A percentile compares a stretch with the other conserved stretches of the same genome.
phyloP scores from a whole-genome alignment of 2,113 vertebrate genomes.

The Meleagris gallopavo region DNA sequence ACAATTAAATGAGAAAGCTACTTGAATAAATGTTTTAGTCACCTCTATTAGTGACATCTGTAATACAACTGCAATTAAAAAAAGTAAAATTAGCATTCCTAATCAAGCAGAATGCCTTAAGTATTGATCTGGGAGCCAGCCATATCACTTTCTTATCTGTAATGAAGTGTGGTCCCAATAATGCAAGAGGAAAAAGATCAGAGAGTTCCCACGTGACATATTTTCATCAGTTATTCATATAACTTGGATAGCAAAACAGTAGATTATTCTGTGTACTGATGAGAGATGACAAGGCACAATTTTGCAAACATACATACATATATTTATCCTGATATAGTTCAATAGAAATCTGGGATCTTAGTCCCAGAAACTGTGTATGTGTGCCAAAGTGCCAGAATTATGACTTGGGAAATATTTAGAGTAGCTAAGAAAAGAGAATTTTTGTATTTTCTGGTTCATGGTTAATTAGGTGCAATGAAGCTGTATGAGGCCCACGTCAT shows the following conservation, averaged over 20 bases:
- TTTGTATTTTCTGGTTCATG: not conserved
- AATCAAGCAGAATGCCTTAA: not conserved
- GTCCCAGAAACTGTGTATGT: not conserved
- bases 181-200: not conserved
- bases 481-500: not conserved
- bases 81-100: not conserved
- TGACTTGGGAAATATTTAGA: not conserved
- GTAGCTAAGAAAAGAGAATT: not conserved
- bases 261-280: not conserved
- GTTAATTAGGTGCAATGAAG: not conserved
- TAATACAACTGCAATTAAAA: not conserved
- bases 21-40: not conserved
- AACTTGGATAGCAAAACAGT: not conserved
- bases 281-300: not conserved
- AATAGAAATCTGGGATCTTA: not conserved
- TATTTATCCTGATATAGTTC: not conserved
- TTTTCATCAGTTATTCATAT: not conserved
- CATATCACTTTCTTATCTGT: not conserved
- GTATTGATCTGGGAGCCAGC: not conserved
- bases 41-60: not conserved
- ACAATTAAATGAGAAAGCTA: not conserved
- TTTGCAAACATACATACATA: not conserved
- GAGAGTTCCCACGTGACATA: not conserved
- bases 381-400: not conserved
- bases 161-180: not conserved